Conservation (phyloP, 2,797 vertebrate genomes). For the Esox lucius region DNA sequence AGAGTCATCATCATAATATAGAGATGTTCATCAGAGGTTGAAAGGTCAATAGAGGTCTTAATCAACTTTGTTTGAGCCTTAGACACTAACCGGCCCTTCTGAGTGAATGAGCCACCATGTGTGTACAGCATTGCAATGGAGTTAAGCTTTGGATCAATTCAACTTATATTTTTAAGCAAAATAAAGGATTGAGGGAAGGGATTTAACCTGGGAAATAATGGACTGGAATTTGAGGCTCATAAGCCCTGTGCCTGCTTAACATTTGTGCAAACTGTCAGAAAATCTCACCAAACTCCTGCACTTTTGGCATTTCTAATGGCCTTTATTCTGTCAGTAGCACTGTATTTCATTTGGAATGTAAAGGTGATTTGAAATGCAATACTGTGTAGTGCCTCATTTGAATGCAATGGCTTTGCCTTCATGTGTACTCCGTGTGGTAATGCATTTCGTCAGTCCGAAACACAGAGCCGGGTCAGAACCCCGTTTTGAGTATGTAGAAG, state of each 20-base stretch:
- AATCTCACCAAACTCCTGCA: neutral
- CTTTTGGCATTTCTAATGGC: neutral
- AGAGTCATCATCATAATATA: neutral
- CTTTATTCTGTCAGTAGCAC: neutral
- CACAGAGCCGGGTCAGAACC: neutral
- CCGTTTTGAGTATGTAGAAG: neutral
- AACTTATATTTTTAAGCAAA: neutral
- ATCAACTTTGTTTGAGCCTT: neutral
- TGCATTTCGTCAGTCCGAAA: neutral
- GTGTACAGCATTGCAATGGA: neutral
- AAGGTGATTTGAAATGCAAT: neutral
- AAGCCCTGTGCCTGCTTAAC: neutral
- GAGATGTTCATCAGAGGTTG: neutral
- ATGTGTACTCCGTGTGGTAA: neutral
- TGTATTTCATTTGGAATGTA: neutral
- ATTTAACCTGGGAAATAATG: neutral
- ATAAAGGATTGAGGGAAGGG: constrained; percentile 7
- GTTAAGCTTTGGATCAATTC: neutral
- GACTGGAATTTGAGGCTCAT: neutral
- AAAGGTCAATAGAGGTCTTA: neutral
- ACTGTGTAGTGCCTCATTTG: neutral
- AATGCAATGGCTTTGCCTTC: neutral
- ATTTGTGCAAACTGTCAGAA: neutral
- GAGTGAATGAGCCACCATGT: neutral
- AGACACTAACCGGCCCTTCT: neutral